A percentile compares a stretch with the other conserved stretches of the same genome.
Evolutionary conservation across 2,797 vertebrate genomes (phyloP).

Genomic region (Nyctalus aviator): DNA sequence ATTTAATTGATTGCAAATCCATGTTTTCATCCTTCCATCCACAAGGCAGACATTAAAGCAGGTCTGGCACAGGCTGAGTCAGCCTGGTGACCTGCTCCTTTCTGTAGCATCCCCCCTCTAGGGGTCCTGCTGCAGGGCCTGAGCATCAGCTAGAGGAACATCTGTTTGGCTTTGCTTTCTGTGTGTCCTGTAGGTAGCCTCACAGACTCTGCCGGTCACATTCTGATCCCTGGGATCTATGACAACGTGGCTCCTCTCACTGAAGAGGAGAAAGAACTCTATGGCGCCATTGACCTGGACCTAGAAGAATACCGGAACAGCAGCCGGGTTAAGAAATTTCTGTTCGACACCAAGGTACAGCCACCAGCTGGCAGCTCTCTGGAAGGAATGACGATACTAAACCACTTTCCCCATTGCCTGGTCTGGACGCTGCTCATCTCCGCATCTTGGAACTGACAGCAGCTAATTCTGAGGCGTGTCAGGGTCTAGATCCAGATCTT

Average conservation of each 20-base stretch:
- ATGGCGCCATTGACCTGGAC: slow-evolving; percentile 92
- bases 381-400: background rate
- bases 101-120: background rate
- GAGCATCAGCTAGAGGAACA: rapidly evolving
- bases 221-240: slow-evolving; percentile 94
- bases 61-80: background rate
- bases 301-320: slow-evolving; percentile 89
- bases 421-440: background rate
- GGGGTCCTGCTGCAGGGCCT: background rate
- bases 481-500: background rate
- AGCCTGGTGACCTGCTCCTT: background rate
- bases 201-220: slow-evolving; percentile 91
- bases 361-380: background rate
- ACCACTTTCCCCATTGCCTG: rapidly evolving
- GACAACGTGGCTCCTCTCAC: slow-evolving; percentile 90
- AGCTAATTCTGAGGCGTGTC: background rate
- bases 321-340: slow-evolving; percentile 89
- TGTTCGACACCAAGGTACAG: slow-evolving; percentile 93
- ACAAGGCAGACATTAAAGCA: rapidly evolving
- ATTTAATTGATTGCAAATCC: too few relatives aligned
- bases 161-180: background rate
- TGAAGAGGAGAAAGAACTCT: slow-evolving; percentile 91
- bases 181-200: slow-evolving; percentile 89
- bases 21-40: background rate
- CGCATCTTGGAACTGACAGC: background rate